These are phyloP conservation scores for Buphagus erythrorhynchus DNA, from an alignment of 2,797 vertebrate genomes.

Conservation along the genomic window DNA sequence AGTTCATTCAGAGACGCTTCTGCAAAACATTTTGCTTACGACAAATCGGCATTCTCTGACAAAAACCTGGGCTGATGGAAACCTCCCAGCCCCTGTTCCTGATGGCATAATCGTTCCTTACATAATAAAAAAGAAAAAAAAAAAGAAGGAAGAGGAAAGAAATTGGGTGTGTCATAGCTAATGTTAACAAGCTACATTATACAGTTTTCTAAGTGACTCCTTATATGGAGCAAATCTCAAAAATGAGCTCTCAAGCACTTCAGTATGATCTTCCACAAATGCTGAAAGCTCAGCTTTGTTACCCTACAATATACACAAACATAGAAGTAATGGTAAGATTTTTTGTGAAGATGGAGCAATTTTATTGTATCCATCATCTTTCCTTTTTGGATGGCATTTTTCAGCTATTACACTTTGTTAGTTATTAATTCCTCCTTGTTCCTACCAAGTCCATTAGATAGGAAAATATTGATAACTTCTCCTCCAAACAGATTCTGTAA, in stretches of 20 bases:
- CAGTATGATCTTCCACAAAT: not conserved
- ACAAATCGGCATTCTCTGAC: not conserved
- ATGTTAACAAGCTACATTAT: rapidly evolving
- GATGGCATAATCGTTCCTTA: not conserved
- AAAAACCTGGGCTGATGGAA: conserved; percentile 28
- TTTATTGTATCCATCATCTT: not conserved
- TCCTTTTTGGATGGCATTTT: not conserved
- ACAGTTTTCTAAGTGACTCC: not conserved
- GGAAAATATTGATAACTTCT: not conserved
- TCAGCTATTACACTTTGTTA: not conserved
- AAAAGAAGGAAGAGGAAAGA: not conserved
- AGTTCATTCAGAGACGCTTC: conserved; percentile 22
- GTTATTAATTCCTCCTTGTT: not conserved
- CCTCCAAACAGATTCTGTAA: not conserved
- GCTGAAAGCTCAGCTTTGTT: not conserved
- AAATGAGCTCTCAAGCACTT: not conserved
- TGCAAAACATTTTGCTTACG: conserved; percentile 28
- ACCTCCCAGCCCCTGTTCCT: not conserved
- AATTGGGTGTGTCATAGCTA: not conserved
- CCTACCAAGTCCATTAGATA: not conserved
- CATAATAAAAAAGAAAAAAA: not conserved
- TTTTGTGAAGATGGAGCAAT: not conserved
- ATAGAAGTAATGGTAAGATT: not conserved
- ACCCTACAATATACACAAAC: not conserved
- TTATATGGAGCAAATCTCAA: not conserved